Evolutionary conservation across 2,888 invertebrate genomes (phyloP).

Genomic region (Craniophora ligustri): DNA sequence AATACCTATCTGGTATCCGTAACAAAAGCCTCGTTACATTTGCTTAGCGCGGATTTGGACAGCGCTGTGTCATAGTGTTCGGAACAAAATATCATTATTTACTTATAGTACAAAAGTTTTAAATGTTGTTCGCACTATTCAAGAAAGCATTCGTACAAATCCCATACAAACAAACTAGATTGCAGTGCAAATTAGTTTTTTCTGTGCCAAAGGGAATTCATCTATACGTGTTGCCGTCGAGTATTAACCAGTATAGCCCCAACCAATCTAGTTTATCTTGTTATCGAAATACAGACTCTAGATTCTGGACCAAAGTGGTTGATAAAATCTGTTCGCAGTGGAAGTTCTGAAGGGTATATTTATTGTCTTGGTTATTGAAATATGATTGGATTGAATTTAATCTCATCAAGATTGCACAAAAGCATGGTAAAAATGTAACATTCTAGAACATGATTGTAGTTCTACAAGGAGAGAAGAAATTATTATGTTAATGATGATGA

Average conservation of each 20-base stretch:
- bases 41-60: too few relatives aligned
- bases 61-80: too few relatives aligned
- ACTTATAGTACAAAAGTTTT: neutral
- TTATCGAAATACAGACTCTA: conserved; percentile 38
- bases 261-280: conserved; percentile 34
- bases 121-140: neutral
- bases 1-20: too few relatives aligned
- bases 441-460: too few relatives aligned
- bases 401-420: too few relatives aligned
- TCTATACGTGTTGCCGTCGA: conserved; percentile 11
- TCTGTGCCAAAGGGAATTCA: conserved; percentile 12
- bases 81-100: too few relatives aligned
- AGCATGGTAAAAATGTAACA: too few relatives aligned
- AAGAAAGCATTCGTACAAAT: conserved; percentile 13
- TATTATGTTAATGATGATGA: too few relatives aligned
- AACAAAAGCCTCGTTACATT: too few relatives aligned
- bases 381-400: neutral
- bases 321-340: neutral
- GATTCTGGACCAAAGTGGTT: conserved; percentile 8
- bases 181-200: conserved; percentile 24
- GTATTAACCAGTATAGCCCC: neutral
- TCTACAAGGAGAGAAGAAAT: too few relatives aligned
- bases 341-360: neutral
- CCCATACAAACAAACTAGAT: conserved; percentile 9
- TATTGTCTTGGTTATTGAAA: conserved; percentile 11